Conservation (phyloP, 2,113 vertebrate species). For the Cervus canadensis region DNA sequence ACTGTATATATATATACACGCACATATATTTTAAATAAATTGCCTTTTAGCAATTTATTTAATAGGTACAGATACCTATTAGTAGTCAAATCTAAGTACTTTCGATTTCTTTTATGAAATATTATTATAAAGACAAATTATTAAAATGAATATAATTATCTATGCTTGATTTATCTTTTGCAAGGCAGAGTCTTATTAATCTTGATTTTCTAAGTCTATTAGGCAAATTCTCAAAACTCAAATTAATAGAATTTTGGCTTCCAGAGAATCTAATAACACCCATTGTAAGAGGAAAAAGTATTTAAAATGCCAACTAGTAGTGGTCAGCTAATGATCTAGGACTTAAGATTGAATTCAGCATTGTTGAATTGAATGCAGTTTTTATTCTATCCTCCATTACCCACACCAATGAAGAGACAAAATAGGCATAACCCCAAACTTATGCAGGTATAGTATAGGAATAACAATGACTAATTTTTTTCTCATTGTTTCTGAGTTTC, state of each 20-base stretch:
- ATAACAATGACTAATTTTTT: neutral
- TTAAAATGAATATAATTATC: conserved; percentile 64
- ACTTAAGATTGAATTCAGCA: conserved; percentile 14
- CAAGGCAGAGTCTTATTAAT: conserved; percentile 47
- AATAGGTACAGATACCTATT: neutral
- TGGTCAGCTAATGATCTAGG: conserved; percentile 43
- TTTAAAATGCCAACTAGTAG: conserved; percentile 21
- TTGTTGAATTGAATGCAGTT: conserved; percentile 26
- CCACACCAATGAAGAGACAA: conserved; percentile 51
- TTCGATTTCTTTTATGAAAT: conserved; percentile 51
- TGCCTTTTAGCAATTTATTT: neutral
- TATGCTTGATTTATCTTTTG: conserved; percentile 55
- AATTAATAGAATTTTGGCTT: neutral
- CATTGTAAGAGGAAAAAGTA: neutral
- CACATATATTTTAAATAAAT: neutral
- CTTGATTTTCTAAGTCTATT: conserved; percentile 43
- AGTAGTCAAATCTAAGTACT: conserved; percentile 52
- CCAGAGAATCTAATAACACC: neutral
- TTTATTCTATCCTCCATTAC: conserved; percentile 20
- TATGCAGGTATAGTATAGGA: neutral
- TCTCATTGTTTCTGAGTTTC: neutral
- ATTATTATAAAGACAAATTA: conserved; percentile 53
- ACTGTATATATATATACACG: neutral
- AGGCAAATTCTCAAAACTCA: conserved; percentile 42
- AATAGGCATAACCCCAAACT: neutral